Conservation (phyloP, 2,888 invertebrate species). For the Herminia tarsipennalis region DNA sequence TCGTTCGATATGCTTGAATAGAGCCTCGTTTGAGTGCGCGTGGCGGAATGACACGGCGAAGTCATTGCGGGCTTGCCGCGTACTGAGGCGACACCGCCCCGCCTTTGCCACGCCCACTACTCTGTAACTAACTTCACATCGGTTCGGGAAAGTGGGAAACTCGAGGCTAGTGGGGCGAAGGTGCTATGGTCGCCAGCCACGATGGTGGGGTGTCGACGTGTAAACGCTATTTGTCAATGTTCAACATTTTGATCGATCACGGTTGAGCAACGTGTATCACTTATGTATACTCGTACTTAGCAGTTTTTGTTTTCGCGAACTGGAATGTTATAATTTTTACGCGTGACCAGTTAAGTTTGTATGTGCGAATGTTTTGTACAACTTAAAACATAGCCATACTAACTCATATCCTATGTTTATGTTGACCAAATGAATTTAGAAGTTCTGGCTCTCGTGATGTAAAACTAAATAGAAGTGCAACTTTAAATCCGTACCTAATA, state of each 20-base stretch:
- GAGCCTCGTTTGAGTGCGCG: conserved; percentile 59
- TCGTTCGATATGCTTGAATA: conserved; percentile 31
- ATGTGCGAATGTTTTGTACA: not conserved
- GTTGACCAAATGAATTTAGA: no score
- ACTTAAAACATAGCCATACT: no score
- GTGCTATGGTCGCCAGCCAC: conserved; percentile 47
- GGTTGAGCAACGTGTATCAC: conserved; percentile 22
- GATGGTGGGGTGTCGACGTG: conserved; percentile 58
- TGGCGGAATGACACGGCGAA: conserved; percentile 51
- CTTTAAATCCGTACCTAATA: no score
- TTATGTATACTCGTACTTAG: conserved; percentile 14
- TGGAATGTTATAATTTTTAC: conserved; percentile 25
- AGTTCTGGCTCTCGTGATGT: no score
- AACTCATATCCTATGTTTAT: no score
- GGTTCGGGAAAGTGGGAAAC: conserved; percentile 78
- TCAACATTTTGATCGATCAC: conserved; percentile 53
- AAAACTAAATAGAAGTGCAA: no score
- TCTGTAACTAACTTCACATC: conserved; percentile 67
- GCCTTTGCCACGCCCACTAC: conserved; percentile 73
- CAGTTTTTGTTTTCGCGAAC: conserved; percentile 20
- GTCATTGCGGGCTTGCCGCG: conserved; percentile 49
- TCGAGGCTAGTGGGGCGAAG: conserved; percentile 65
- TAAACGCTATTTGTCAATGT: conserved; percentile 50
- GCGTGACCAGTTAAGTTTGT: conserved; percentile 8
- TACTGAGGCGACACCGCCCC: conserved; percentile 61